A percentile compares a stretch with the other conserved stretches of the same genome.
These are phyloP conservation scores for Griposia aprilina DNA, from an alignment of 2,888 invertebrate genomes.

Conservation along the genomic window DNA sequence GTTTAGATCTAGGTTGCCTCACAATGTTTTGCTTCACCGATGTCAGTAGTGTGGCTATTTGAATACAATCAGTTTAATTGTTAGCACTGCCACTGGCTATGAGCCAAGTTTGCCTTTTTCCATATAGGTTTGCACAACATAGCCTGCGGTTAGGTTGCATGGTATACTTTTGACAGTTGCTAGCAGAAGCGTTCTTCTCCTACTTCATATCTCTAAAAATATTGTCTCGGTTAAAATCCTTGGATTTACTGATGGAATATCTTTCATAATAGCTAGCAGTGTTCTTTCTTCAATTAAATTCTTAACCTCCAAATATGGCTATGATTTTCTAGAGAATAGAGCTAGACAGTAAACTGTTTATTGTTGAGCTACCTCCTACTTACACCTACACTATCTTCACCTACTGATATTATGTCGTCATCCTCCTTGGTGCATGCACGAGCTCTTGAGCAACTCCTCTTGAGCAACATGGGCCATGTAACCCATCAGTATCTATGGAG, in stretches of 20 bases:
- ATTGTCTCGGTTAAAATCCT: background rate
- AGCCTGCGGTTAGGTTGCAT: background rate
- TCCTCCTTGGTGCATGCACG: background rate
- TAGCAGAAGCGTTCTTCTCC: background rate
- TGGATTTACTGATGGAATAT: background rate
- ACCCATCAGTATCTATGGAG: background rate
- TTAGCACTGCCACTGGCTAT: conserved; percentile 6
- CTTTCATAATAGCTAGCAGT: background rate
- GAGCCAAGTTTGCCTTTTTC: conserved; percentile 19
- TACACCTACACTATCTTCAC: conserved; percentile 28
- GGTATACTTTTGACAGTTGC: background rate
- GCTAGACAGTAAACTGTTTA: conserved; percentile 22
- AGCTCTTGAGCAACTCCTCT: conserved; percentile 7
- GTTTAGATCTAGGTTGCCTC: too few relatives aligned
- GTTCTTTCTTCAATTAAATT: background rate
- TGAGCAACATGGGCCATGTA: background rate
- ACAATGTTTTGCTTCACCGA: background rate
- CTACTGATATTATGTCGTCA: conserved; percentile 28
- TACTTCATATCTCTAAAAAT: too few relatives aligned
- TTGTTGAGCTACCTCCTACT: conserved; percentile 36
- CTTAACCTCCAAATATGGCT: background rate
- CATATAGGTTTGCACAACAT: conserved; percentile 25
- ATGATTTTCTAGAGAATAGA: conserved; percentile 12
- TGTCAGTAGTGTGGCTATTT: conserved; percentile 12
- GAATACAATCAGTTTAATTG: conserved; percentile 51